Base-by-base conservation (phyloP, 1,140 invertebrate genomes). In the Drosophila rufa region DNA sequence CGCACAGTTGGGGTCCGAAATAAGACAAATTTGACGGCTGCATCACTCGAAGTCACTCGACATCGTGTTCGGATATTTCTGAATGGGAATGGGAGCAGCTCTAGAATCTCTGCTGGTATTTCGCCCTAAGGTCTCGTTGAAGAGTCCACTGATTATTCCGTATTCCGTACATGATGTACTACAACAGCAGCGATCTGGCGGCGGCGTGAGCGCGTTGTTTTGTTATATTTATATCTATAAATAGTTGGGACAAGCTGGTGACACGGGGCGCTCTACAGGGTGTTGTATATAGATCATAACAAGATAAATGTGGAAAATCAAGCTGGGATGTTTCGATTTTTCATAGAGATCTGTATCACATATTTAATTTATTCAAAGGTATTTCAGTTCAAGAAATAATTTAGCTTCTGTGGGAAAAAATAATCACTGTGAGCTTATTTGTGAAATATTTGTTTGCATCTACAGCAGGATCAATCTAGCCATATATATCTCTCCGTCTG, bases 151-250 rank as follows among this genome's bases (percentile, higher is more conserved):
- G 57, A 74, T 64, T 67, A 25, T 25, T 25, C 22, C 22, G 22
- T 25, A 77, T 68, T 61, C 48, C 33, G 48, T 78, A 69, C 56
- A 61, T 45, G 64, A 78, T 78, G 74, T 78, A 78, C 62, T 77
- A 77, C 51, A 70, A 40, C 53, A 36, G 1, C 11, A 40, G 19
- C 30, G 53, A 56, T 40, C 53, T 19, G 33, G 17, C 14, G 22
- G 33, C 79, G 75, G 75, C 53, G 82, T 81, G 85, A 78, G 55
- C 51, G 81, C 70, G 68, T 87, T 86, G 68, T 90, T 80, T 85
- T 81, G 80, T 81, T 81, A 69, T 62, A 42, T 62, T 81, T 81
- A 66, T 62, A 38, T 66, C 86, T 82, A 89, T 57, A 76, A 82
- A 89, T 89, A 89, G 55, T 56, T 40, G 50, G 58, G 53, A 58